A percentile compares a stretch with the other conserved stretches of the same genome.
Conservation (phyloP, 2,888 invertebrate species). For the Cheilosia pagana region DNA sequence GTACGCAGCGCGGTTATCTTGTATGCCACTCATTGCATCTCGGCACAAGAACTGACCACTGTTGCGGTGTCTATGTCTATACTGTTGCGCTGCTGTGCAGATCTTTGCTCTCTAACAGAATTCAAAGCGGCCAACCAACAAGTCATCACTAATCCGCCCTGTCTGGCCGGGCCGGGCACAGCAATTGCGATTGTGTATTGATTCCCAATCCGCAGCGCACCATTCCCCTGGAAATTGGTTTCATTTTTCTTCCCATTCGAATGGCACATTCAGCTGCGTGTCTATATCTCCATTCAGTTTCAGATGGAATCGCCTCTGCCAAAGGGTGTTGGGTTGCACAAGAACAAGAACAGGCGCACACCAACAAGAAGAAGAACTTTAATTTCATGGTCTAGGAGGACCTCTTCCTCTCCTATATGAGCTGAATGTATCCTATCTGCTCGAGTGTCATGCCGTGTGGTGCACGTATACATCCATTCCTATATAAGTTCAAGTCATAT, state of each 20-base stretch:
- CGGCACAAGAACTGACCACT: conserved; percentile 60
- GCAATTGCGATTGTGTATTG: conserved; percentile 52
- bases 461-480: not conserved
- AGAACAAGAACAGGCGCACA: conserved; percentile 36
- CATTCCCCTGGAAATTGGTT: conserved; percentile 67
- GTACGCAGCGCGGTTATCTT: conserved; percentile 71
- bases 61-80: conserved; percentile 10
- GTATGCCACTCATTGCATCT: conserved; percentile 69
- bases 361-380: conserved; percentile 53
- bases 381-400: conserved; percentile 73
- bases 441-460: conserved; percentile 55
- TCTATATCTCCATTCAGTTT: conserved; percentile 41
- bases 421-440: conserved; percentile 30
- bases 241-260: conserved; percentile 65
- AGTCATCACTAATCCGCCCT: conserved; percentile 69
- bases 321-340: conserved; percentile 63
- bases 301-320: conserved; percentile 63
- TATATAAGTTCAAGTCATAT: conserved; percentile 12
- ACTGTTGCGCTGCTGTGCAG: conserved; percentile 12
- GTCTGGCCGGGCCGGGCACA: conserved; percentile 37
- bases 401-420: conserved; percentile 12
- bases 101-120: conserved; percentile 59
- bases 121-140: conserved; percentile 73
- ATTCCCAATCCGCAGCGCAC: conserved; percentile 52
- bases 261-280: conserved; percentile 63